Base-by-base conservation (phyloP, 2,888 invertebrate species). In the Microctonus hyperodae region DNA sequence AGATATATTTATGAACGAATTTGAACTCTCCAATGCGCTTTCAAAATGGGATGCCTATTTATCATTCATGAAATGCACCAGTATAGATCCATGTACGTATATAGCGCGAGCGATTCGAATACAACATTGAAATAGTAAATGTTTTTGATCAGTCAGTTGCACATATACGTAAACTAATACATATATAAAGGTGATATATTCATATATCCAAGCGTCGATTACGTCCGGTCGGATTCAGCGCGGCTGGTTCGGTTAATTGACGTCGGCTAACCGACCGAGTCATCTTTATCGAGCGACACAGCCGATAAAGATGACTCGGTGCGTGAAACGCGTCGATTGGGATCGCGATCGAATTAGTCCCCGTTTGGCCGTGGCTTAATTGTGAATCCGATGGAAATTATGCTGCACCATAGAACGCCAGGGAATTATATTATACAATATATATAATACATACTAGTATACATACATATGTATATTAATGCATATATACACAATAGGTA, bases 281-380 rank as follows among this genome's bases (percentile, higher is more conserved):
- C 64, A 64, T 68, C 68, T 68, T 65, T 68, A 64, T 64, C 60
- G 64, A 59, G 40, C 53, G 37, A 48, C 53, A 48, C 61, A 16
- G 22, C 51, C 56, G 64, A 61, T 68, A 64, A 68, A 67, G 67
- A 67, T 67, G 67, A 67, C 44, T 53, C 66, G 65, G 65, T 65
- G 70, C 66, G 63, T 65, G 65, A 63, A 65, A 59, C 69, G 51
- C 64, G 63, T 61, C 69, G 73, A 70, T 69, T 68, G 69, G 67
- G 25, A 67, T 65, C 72, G 70, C 71, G 72, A 72, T 73, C 73
- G 71, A 67, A 67, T 67, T 68, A 64, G 66, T 63, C 63, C 58
- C 58, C 44, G 51, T 67, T 67, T 40, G 51, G 51, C 63, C 37
- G 23, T 53, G 50, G 64, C 63, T 67, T 67, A 64, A 67, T 67